These are phyloP conservation scores for Dermatemys mawii DNA, from an alignment of 2,113 vertebrate genomes.

Conservation along the genomic window DNA sequence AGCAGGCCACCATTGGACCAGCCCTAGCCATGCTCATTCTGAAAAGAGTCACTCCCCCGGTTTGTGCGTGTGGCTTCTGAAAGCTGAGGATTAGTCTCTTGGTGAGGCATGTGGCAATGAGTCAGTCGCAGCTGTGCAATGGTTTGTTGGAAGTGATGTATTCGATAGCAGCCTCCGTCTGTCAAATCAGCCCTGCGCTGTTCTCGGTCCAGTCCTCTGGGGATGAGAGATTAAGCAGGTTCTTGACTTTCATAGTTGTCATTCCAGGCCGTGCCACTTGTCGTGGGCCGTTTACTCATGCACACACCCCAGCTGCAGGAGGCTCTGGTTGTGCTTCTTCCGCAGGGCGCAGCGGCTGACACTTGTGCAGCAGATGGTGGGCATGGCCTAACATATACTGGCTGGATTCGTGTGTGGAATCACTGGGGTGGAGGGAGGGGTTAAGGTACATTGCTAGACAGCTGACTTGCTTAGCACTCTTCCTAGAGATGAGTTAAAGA, in stretches of 20 bases:
- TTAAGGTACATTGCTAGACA: conserved; percentile 3
- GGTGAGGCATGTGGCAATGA: neutral
- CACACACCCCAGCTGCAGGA: neutral
- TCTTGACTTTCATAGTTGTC: neutral
- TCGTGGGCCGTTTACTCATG: neutral
- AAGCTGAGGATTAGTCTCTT: neutral
- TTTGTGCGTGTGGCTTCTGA: neutral
- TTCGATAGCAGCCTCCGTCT: neutral
- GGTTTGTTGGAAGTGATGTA: neutral
- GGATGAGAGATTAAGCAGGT: neutral
- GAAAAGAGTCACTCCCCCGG: neutral
- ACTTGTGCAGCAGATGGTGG: conserved; percentile 42
- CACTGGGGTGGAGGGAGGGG: neutral
- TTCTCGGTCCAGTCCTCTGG: neutral
- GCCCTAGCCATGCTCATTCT: rapidly evolving
- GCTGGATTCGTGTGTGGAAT: neutral
- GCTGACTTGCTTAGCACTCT: conserved; percentile 28
- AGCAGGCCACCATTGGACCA: rapidly evolving
- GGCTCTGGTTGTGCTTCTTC: neutral
- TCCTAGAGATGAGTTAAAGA: neutral
- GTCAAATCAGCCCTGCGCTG: neutral
- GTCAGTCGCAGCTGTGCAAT: neutral
- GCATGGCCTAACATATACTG: neutral
- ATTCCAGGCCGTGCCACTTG: neutral
- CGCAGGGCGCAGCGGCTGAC: neutral